phyloP scores from a whole-genome alignment of 2,113 vertebrate species.

The Argyrosomus japonicus region DNA sequence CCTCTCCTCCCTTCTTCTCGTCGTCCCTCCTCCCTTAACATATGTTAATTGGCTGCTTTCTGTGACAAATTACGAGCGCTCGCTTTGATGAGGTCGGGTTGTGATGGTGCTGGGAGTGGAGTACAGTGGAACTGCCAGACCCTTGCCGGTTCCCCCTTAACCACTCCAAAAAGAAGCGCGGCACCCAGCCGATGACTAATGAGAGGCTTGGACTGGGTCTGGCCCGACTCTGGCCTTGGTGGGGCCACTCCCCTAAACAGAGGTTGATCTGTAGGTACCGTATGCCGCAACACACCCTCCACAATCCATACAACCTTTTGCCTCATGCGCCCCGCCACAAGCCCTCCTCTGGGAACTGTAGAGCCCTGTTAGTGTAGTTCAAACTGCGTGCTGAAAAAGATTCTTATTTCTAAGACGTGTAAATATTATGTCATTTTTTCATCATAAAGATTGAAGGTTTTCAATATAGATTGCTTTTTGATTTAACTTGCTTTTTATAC shows the following conservation, averaged over 20 bases:
- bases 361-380: conserved; percentile 36
- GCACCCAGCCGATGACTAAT: conserved; percentile 93
- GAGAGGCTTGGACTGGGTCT: conserved; percentile 87
- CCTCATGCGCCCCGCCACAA: conserved; percentile 57
- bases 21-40: conserved; percentile 87
- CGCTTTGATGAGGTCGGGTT: conserved; percentile 98
- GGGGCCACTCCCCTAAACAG: conserved; percentile 81
- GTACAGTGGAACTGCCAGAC: conserved; percentile 90
- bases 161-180: conserved; percentile 92
- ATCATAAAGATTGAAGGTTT: background rate
- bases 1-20: conserved; percentile 67
- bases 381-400: conserved; percentile 25
- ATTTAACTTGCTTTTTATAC: conserved; percentile 23
- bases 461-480: background rate
- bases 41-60: conserved; percentile 99
- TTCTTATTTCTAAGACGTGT: background rate
- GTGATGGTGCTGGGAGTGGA: conserved; percentile 93
- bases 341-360: conserved; percentile 67
- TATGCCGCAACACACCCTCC: conserved; percentile 73
- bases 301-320: conserved; percentile 73
- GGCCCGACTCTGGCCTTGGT: conserved; percentile 82
- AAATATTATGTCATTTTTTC: background rate
- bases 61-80: conserved; percentile 99
- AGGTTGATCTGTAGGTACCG: conserved; percentile 82
- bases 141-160: conserved; percentile 87